Percentiles rank a stretch among this genome's conserved stretches.
Conservation (phyloP, 2,888 invertebrate genomes). For the Tineola bisselliella region DNA sequence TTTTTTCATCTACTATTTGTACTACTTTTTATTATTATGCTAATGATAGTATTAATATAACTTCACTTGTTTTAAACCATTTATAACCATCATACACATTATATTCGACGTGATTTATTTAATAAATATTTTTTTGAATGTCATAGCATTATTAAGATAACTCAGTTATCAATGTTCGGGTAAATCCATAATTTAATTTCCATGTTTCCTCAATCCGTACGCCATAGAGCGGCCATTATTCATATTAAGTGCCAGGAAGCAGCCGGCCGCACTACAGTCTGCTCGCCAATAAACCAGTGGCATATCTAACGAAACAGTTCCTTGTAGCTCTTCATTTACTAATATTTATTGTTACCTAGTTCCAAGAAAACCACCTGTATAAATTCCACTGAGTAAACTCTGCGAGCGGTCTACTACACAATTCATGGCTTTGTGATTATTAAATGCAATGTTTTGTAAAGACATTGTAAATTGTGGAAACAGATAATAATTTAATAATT, state of each 20-base stretch:
- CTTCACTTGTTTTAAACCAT: too few species aligned
- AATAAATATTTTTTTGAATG: too few species aligned
- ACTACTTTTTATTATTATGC: neutral
- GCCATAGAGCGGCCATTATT: slow-evolving; percentile 18
- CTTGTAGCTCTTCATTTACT: slow-evolving; percentile 26
- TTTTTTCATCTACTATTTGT: neutral
- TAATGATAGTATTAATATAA: too few species aligned
- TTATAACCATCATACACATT: too few species aligned
- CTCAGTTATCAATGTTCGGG: neutral
- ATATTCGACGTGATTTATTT: too few species aligned
- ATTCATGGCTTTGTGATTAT: neutral
- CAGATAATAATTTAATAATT: too few species aligned
- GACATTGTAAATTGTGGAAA: too few species aligned
- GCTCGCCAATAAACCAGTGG: slow-evolving; percentile 23
- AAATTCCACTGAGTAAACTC: neutral
- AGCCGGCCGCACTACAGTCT: slow-evolving; percentile 16
- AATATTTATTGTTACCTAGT: slow-evolving; percentile 27
- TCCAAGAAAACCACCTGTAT: slow-evolving; percentile 8
- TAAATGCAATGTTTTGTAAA: neutral
- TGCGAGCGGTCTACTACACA: neutral
- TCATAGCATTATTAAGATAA: too few species aligned
- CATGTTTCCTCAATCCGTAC: slow-evolving; percentile 2
- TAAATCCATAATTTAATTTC: slow-evolving; percentile 13
- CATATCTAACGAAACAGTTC: slow-evolving; percentile 26
- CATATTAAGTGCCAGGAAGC: slow-evolving; percentile 24